phyloP scores from a whole-genome alignment of 2,113 vertebrate species.

The Sphaerodactylus townsendi region DNA sequence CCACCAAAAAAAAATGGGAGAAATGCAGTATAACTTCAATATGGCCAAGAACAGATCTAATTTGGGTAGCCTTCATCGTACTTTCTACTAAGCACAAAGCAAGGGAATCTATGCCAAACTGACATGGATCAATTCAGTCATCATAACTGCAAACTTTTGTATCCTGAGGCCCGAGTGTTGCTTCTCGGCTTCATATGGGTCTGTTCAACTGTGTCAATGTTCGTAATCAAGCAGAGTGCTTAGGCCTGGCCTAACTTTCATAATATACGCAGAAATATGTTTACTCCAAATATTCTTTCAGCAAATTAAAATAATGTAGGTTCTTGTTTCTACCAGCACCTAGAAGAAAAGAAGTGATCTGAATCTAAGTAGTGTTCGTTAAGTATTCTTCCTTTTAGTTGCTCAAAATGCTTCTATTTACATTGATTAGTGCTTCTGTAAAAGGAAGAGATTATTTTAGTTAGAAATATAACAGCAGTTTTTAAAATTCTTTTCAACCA shows the following conservation, averaged over 20 bases:
- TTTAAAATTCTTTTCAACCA: constrained; percentile 28
- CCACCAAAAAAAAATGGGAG: background rate
- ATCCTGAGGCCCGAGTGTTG: background rate
- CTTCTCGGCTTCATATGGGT: background rate
- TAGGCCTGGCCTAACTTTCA: too few relatives aligned
- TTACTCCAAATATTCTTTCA: too few relatives aligned
- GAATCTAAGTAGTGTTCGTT: background rate
- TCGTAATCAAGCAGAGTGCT: background rate
- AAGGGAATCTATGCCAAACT: background rate
- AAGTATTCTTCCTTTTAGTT: constrained; percentile 5
- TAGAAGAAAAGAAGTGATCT: too few relatives aligned
- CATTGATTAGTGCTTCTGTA: background rate
- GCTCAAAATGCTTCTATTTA: constrained; percentile 5
- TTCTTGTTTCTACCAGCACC: too few relatives aligned
- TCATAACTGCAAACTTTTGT: background rate
- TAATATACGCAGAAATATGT: too few relatives aligned
- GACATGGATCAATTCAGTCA: background rate
- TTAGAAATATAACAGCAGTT: background rate
- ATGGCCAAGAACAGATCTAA: background rate
- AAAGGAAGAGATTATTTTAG: constrained; percentile 12
- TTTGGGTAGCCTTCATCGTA: background rate
- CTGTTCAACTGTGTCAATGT: background rate
- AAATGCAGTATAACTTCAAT: background rate
- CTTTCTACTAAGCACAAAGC: background rate
- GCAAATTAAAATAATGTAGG: too few relatives aligned